phyloP scores from a whole-genome alignment of 64 coral and sea anemone genomes.

The Stichodactyla helianthus region DNA sequence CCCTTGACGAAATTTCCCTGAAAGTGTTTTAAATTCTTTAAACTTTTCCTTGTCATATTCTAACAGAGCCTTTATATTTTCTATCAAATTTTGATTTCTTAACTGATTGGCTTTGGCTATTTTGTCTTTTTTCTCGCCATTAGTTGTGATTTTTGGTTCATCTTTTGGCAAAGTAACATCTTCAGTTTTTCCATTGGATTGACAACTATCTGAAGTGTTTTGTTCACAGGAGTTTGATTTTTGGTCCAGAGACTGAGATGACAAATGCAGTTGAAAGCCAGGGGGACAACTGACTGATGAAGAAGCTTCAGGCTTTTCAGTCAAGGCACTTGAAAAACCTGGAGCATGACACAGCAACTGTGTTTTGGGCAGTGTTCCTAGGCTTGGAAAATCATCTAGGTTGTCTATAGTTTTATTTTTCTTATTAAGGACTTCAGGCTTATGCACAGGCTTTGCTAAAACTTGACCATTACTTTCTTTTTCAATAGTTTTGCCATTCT shows the following conservation, averaged over 20 bases:
- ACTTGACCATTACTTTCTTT: neutral
- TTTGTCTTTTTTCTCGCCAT: neutral
- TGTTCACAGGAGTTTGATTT: neutral
- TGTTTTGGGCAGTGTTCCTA: neutral
- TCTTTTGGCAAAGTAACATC: neutral
- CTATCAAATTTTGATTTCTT: conserved; percentile 76
- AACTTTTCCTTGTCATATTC: conserved; percentile 68
- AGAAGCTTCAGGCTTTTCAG: neutral
- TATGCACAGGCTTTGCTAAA: neutral
- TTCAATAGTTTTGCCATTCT: neutral
- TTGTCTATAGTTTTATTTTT: too few species aligned
- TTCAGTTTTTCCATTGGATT: neutral
- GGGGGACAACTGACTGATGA: conserved; percentile 23
- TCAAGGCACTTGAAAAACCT: neutral
- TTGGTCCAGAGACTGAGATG: neutral
- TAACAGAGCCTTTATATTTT: conserved; percentile 62
- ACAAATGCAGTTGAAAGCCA: conserved; percentile 7
- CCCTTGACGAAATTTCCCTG: conserved; percentile 74
- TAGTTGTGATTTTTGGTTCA: conserved; percentile 15
- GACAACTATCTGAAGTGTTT: neutral
- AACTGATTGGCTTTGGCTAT: conserved; percentile 30
- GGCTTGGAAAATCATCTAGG: neutral
- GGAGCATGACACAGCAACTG: neutral
- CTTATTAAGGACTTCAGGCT: neutral
- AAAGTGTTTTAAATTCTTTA: conserved; percentile 80